phyloP scores from a whole-genome alignment of 2,113 vertebrate genomes.

The Ciconia stormi region DNA sequence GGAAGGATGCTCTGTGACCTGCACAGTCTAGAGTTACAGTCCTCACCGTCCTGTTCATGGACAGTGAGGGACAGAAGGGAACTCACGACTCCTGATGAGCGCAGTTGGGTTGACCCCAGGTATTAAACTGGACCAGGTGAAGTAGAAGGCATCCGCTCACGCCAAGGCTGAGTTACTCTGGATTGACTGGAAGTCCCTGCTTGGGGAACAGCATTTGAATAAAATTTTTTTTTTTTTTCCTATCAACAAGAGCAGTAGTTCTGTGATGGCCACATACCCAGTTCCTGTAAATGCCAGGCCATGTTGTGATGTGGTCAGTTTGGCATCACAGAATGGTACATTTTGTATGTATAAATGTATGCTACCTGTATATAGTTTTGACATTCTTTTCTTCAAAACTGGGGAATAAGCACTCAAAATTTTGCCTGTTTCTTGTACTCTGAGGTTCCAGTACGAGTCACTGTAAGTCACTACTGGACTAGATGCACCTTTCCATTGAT shows the following conservation, averaged over 20 bases:
- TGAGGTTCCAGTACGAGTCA: background rate
- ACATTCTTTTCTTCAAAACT: background rate
- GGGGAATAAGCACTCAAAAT: background rate
- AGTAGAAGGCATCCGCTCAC: background rate
- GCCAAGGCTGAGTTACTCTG: background rate
- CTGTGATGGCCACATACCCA: rapidly evolving
- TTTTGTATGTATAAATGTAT: background rate
- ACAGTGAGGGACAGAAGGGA: background rate
- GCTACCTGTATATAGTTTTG: background rate
- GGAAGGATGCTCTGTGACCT: background rate
- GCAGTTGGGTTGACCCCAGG: background rate
- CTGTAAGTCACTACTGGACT: background rate
- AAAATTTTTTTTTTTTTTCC: background rate
- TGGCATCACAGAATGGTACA: background rate
- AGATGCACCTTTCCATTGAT: background rate
- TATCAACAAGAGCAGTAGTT: background rate
- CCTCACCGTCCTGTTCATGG: background rate
- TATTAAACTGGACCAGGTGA: background rate
- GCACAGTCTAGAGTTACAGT: background rate
- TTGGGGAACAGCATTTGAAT: background rate
- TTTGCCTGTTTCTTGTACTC: background rate
- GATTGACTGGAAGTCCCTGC: background rate
- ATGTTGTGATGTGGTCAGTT: background rate
- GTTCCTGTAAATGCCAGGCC: background rate
- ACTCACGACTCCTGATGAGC: background rate